Conservation (phyloP, 2,888 invertebrate genomes). For the Caenorhabditis zanzibari region DNA sequence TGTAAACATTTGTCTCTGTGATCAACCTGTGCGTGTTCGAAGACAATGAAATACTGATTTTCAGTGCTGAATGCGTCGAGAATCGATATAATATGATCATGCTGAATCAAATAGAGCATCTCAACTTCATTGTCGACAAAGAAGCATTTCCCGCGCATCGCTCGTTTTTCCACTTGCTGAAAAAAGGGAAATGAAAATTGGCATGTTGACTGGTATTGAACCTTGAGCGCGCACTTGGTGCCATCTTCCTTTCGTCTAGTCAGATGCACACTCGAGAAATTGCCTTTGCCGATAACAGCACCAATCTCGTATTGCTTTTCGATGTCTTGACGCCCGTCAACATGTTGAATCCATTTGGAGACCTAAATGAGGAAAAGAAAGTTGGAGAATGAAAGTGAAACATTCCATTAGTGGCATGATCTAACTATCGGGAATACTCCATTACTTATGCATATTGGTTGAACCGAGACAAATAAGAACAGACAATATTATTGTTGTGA, state of each 20-base stretch:
- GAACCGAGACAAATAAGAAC: slow-evolving; percentile 17
- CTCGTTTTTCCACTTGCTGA: slow-evolving; percentile 81
- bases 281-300: slow-evolving; percentile 73
- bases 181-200: slow-evolving; percentile 60
- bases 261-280: slow-evolving; percentile 72
- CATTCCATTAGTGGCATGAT: slow-evolving; percentile 51
- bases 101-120: slow-evolving; percentile 69
- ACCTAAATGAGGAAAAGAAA: slow-evolving; percentile 47
- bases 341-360: slow-evolving; percentile 64
- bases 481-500: slow-evolving; percentile 41
- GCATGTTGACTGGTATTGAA: slow-evolving; percentile 34
- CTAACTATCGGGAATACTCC: slow-evolving; percentile 53
- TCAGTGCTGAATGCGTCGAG: slow-evolving; percentile 78
- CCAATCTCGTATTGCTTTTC: slow-evolving; percentile 75
- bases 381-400: slow-evolving; percentile 49
- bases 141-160: slow-evolving; percentile 80
- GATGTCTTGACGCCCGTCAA: slow-evolving; percentile 65
- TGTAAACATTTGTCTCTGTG: no score
- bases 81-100: slow-evolving; percentile 78
- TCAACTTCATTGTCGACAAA: slow-evolving; percentile 82
- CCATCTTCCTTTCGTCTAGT: slow-evolving; percentile 69
- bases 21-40: slow-evolving; percentile 79
- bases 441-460: slow-evolving; percentile 33
- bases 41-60: slow-evolving; percentile 77
- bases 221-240: slow-evolving; percentile 75